Evolutionary conservation across 1,140 invertebrate species (phyloP).

Genomic region (Callitettix versicolor): DNA sequence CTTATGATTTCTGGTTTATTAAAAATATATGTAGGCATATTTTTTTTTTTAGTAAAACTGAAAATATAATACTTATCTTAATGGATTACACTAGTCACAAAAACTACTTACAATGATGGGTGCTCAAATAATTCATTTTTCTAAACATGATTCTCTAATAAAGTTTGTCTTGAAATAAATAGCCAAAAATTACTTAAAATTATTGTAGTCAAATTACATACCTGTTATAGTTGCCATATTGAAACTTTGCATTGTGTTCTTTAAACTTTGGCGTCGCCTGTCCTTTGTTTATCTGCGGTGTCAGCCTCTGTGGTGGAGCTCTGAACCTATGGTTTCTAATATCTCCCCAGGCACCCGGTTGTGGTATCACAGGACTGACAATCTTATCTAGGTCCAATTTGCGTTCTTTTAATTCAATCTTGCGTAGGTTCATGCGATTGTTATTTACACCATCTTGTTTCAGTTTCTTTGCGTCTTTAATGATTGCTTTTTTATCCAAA

Average conservation of each 20-base stretch:
- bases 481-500: not conserved
- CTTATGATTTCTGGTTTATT: no score
- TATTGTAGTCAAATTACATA: no score
- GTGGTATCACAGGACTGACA: conserved; percentile 82
- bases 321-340: conserved; percentile 33
- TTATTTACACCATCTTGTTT: not conserved
- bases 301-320: conserved; percentile 21
- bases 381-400: conserved; percentile 65
- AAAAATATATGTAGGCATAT: no score
- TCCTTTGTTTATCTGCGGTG: conserved; percentile 25
- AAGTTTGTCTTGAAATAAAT: no score
- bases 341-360: conserved; percentile 67
- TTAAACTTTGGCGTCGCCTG: conserved; percentile 54
- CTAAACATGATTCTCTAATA: no score
- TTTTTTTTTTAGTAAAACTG: no score
- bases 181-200: no score
- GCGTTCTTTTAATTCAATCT: conserved; percentile 9
- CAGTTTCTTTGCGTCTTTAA: conserved; percentile 29
- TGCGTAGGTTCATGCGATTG: not conserved
- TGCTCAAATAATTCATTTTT: no score
- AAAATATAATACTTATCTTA: no score
- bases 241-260: conserved; percentile 64
- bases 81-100: no score
- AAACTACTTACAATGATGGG: no score
- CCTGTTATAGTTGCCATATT: conserved; percentile 93